Percentiles rank a stretch among this genome's conserved stretches.
Evolutionary conservation across 1,140 invertebrate genomes (phyloP).

Genomic region (Macrostomum lignano): DNA sequence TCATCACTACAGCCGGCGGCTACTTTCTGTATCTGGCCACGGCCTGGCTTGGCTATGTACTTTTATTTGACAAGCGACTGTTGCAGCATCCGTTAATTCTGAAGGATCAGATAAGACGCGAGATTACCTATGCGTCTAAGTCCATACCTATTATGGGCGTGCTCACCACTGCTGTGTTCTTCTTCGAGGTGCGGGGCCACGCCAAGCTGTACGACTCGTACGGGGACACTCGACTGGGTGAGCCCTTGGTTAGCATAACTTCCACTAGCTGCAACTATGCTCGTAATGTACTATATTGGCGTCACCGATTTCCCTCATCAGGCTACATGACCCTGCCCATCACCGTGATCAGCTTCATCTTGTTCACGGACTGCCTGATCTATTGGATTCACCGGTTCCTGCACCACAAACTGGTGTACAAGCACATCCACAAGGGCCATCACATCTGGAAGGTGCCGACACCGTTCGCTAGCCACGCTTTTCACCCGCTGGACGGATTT

Average conservation of each 20-base stretch:
- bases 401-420: slow-evolving; percentile 25
- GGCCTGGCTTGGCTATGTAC: slow-evolving; percentile 20
- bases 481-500: slow-evolving; percentile 31
- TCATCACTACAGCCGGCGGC: slow-evolving; percentile 22
- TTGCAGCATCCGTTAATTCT: slow-evolving; percentile 25
- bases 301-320: slow-evolving; percentile 1
- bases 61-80: slow-evolving; percentile 25
- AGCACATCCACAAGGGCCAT: slow-evolving; percentile 29
- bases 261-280: neutral
- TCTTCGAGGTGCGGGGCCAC: slow-evolving; percentile 28
- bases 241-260: neutral
- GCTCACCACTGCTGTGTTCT: slow-evolving; percentile 20
- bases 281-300: slow-evolving; percentile 1
- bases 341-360: slow-evolving; percentile 27
- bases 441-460: slow-evolving; percentile 25
- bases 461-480: slow-evolving; percentile 32
- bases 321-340: neutral
- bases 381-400: slow-evolving; percentile 32
- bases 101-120: slow-evolving; percentile 27
- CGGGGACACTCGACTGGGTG: slow-evolving; percentile 18
- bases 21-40: slow-evolving; percentile 24
- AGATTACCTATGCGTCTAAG: slow-evolving; percentile 21
- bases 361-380: slow-evolving; percentile 31
- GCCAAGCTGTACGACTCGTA: slow-evolving; percentile 25
- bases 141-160: slow-evolving; percentile 27